Percentiles rank a stretch among this genome's conserved stretches.
These are phyloP conservation scores for Cirrhinus molitorella DNA, from an alignment of 2,797 vertebrate species.

Conservation along the genomic window DNA sequence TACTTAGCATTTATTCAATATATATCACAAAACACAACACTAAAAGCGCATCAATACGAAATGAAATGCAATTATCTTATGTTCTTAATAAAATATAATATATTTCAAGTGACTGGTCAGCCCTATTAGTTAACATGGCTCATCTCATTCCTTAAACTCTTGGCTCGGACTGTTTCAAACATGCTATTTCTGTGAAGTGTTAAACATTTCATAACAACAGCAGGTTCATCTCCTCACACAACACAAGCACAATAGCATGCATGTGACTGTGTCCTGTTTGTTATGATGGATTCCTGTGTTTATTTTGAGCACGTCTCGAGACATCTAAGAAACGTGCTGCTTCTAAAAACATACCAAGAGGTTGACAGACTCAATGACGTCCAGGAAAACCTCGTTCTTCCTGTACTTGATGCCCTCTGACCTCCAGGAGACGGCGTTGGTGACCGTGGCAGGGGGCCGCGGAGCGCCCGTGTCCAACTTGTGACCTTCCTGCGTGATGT, in stretches of 20 bases:
- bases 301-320: conserved; percentile 63
- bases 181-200: not conserved
- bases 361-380: conserved; percentile 99
- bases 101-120: not conserved
- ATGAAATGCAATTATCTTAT: not conserved
- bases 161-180: not conserved
- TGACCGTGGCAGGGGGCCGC: conserved; percentile 91
- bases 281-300: conserved; percentile 44
- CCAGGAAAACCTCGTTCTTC: conserved; percentile 93
- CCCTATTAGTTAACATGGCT: not conserved
- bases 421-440: conserved; percentile 90
- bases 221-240: not conserved
- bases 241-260: not conserved
- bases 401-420: conserved; percentile 93
- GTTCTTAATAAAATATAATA: not conserved
- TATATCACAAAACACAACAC: not conserved
- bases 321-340: conserved; percentile 51
- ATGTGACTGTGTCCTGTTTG: not conserved
- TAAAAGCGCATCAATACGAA: not conserved
- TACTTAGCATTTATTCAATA: not conserved
- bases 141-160: not conserved
- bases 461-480: conserved; percentile 97
- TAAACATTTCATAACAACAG: not conserved
- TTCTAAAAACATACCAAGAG: conserved; percentile 87
- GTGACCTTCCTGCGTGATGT: conserved; percentile 99